Evolutionary conservation across 2,888 invertebrate genomes (phyloP), one percentile per base, ranked within the genome.

Genomic region (Euspilapteryx auroguttella): DNA sequence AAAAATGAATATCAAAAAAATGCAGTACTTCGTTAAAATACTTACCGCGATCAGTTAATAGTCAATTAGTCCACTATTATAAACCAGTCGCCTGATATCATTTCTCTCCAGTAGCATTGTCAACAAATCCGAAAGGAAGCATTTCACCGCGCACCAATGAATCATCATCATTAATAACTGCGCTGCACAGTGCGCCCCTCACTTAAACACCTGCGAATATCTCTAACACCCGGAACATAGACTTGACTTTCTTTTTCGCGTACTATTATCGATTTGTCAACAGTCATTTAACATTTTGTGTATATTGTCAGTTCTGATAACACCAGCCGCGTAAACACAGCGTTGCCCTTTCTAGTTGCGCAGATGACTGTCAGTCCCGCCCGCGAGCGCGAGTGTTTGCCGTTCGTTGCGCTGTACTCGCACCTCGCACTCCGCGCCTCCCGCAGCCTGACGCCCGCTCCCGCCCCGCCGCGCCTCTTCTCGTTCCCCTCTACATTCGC

Each of bases 131-230:
- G 58, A 64, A 63, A 63, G 63, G 68, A 58, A 68, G 75, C 73
- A 71, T 71, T 73, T 73, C 69, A 69, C 69, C 64, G 71, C 61
- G 62, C 69, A 54, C 66, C 69, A 69, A 62, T 75, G 73, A 75
- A 66, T 75, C 73, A 75, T 69, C 71, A 69, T 71, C 30, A 28
- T 28, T 71, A 75, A 63, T 68, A 71, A 69, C 65, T 69, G 69
- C 64, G 69, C 69, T 69, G 65, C 68, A 63, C 59, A 65, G 64
- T 64, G 65, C 64, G 62, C 65, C 62, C 52, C 56, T 53, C 61
- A 59, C 59, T 29, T 37, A 37, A 37, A 59, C 64, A 65, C 68
- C 59, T 65, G 56, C 56, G 51, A 48, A 45, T 49, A 46, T 50
- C 47, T 52, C 53, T 41, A 45, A 47, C 52, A 42, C 40, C 41